Conservation (phyloP, 2,797 vertebrate species). For the Myotis vivesi region DNA sequence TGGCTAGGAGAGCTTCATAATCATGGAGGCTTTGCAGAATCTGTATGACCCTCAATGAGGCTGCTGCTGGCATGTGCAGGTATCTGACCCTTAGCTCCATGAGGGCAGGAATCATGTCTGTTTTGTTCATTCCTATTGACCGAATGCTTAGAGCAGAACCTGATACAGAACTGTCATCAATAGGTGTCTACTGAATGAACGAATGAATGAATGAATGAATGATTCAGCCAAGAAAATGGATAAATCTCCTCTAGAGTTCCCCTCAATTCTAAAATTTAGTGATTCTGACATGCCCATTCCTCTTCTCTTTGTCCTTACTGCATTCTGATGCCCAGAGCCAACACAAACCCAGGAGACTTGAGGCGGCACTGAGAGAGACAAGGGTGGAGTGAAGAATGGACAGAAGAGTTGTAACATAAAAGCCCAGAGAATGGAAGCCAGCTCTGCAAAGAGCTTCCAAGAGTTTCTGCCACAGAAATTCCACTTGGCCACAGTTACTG, state of each 20-base stretch:
- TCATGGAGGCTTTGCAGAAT: neutral
- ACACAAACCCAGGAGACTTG: neutral
- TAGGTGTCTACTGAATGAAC: neutral
- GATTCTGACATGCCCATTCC: neutral
- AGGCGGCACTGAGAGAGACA: neutral
- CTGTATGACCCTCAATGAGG: neutral
- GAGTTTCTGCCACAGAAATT: constrained; percentile 53
- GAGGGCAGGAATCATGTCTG: neutral
- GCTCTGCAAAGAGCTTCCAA: neutral
- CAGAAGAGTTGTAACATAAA: neutral
- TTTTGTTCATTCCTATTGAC: neutral
- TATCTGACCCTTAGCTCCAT: no score
- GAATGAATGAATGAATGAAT: neutral
- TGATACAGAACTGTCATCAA: neutral
- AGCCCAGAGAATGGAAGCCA: constrained; percentile 4
- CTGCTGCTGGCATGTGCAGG: neutral
- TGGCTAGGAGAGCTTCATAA: neutral
- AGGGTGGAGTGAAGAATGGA: neutral
- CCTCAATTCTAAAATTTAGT: neutral
- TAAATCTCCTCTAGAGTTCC: neutral
- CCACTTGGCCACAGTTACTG: constrained; percentile 14
- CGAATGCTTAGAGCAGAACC: neutral
- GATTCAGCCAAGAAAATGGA: neutral
- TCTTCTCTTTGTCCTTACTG: neutral
- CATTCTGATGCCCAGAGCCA: neutral